phyloP scores from a whole-genome alignment of 2,797 vertebrate genomes.

The Lerista edwardsae region DNA sequence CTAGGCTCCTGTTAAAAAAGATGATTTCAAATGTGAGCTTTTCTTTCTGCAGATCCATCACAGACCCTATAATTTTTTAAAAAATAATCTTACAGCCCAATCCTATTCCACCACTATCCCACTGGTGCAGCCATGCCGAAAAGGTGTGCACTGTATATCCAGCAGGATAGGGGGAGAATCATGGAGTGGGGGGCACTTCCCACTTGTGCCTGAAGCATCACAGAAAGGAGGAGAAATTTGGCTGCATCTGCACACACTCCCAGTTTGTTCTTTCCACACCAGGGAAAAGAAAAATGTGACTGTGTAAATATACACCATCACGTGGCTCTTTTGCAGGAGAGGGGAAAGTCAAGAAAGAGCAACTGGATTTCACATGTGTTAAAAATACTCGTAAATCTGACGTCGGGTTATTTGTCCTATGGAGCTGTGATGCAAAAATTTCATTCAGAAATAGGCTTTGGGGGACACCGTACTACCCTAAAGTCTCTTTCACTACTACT shows the following conservation, averaged over 20 bases:
- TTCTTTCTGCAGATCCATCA: no score
- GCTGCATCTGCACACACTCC: not conserved
- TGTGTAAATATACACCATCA: not conserved
- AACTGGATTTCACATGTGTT: not conserved
- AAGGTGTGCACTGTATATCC: no score
- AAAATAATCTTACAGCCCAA: no score
- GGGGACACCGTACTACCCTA: not conserved
- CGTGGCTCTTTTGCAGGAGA: not conserved
- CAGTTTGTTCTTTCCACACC: not conserved
- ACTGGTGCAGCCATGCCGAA: no score
- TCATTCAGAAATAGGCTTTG: not conserved
- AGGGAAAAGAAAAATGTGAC: not conserved
- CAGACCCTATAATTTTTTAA: no score
- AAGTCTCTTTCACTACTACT: not conserved
- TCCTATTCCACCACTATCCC: no score
- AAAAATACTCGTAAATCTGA: conserved; percentile 9
- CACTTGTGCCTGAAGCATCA: not conserved
- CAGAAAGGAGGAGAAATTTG: not conserved
- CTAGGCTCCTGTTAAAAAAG: no score
- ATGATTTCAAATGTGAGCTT: no score
- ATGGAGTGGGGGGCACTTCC: not conserved
- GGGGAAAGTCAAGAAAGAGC: not conserved
- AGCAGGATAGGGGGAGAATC: not conserved
- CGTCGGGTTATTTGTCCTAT: conserved; percentile 5
- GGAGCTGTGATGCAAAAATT: not conserved